A percentile compares a stretch with the other conserved stretches of the same genome.
Conservation (phyloP, 2,888 invertebrate genomes). For the Calephelis perditalis region DNA sequence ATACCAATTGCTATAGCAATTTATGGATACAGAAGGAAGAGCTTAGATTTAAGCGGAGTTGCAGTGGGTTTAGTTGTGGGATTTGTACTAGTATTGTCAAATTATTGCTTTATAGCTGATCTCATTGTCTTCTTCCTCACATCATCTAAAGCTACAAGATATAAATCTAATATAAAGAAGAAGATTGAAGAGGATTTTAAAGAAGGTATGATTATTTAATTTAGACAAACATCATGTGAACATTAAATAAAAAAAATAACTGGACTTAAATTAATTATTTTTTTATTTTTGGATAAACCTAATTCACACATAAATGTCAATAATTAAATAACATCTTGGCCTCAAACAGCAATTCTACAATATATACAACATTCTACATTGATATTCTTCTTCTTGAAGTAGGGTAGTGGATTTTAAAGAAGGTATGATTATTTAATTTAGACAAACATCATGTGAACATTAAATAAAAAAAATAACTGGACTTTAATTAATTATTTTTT, state of each 20-base stretch:
- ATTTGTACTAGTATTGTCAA: slow-evolving; percentile 86
- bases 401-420: slow-evolving; percentile 83
- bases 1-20: slow-evolving; percentile 81
- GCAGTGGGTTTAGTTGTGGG: slow-evolving; percentile 84
- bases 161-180: slow-evolving; percentile 80
- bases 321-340: too few relatives aligned
- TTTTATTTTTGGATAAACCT: too few relatives aligned
- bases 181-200: slow-evolving; percentile 87
- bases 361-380: too few relatives aligned
- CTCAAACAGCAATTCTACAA: too few relatives aligned
- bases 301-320: too few relatives aligned
- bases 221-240: not conserved
- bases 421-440: slow-evolving; percentile 52
- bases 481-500: too few relatives aligned
- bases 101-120: slow-evolving; percentile 85
- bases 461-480: too few relatives aligned
- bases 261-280: too few relatives aligned
- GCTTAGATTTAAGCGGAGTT: slow-evolving; percentile 84
- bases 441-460: not conserved
- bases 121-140: slow-evolving; percentile 88
- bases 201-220: slow-evolving; percentile 72
- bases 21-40: slow-evolving; percentile 83
- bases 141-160: slow-evolving; percentile 90
- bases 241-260: too few relatives aligned
- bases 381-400: too few relatives aligned